Conservation (phyloP, 2,797 vertebrate genomes). For the Tenualosa thibaudeaui region DNA sequence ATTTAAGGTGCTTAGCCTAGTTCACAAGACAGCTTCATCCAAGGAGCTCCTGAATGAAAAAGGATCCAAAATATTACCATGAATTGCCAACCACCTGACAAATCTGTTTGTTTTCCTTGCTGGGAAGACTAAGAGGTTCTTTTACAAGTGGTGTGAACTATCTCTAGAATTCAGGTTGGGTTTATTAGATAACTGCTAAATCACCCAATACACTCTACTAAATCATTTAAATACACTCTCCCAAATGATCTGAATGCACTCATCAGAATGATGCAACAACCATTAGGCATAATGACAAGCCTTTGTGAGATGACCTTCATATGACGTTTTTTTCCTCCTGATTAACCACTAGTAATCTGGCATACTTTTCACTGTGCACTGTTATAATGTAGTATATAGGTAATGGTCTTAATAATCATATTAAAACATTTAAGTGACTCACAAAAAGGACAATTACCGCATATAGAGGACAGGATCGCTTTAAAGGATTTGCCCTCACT, state of each 20-base stretch:
- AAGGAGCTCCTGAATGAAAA: not conserved
- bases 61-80: not conserved
- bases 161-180: not conserved
- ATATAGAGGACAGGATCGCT: not conserved
- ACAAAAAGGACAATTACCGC: not conserved
- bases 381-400: not conserved
- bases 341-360: not conserved
- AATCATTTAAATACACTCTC: constrained; percentile 17
- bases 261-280: not conserved
- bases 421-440: not conserved
- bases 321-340: not conserved
- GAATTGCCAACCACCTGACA: not conserved
- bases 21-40: not conserved
- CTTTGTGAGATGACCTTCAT: constrained; percentile 9
- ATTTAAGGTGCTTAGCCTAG: constrained; percentile 12
- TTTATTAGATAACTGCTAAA: constrained; percentile 6
- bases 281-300: constrained; percentile 20
- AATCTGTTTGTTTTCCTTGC: constrained; percentile 4
- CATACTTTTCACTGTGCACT: not conserved
- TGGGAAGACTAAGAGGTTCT: not conserved
- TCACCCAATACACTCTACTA: constrained; percentile 6
- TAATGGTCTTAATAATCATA: not conserved
- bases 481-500: not conserved
- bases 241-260: constrained; percentile 3
- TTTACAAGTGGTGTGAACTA: not conserved